These are phyloP conservation scores for Mixornis gularis DNA, from an alignment of 2,113 vertebrate genomes.

Conservation along the genomic window DNA sequence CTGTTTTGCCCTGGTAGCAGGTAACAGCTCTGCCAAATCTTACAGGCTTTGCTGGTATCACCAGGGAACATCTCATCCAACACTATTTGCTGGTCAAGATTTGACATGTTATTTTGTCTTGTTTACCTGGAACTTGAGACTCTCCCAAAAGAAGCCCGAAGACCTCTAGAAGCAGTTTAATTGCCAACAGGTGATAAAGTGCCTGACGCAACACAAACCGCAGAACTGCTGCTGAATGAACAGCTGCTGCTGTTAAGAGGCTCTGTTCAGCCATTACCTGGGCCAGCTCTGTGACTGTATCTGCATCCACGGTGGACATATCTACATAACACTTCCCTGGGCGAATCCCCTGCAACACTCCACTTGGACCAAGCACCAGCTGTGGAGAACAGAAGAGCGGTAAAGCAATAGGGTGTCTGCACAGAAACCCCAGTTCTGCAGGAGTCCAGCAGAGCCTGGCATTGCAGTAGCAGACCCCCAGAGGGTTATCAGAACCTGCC, in stretches of 20 bases:
- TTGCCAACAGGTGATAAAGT: not conserved
- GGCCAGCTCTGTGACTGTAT: slow-evolving; percentile 92
- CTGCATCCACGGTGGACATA: slow-evolving; percentile 96
- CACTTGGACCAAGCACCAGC: slow-evolving; percentile 95
- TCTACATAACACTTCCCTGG: slow-evolving; percentile 97
- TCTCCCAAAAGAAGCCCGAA: not conserved
- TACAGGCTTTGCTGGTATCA: not conserved
- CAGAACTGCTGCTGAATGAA: not conserved
- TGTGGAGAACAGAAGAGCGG: slow-evolving; percentile 70
- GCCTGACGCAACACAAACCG: not conserved
- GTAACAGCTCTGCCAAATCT: not conserved
- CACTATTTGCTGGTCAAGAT: not conserved
- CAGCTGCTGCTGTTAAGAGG: not conserved
- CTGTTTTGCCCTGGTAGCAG: not conserved
- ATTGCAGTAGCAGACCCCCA: not conserved
- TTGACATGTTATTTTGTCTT: not conserved
- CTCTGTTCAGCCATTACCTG: slow-evolving; percentile 77
- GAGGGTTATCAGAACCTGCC: not conserved
- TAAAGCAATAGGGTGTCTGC: slow-evolving; percentile 76
- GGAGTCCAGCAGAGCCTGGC: not conserved
- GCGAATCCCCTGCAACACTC: slow-evolving; percentile 95
- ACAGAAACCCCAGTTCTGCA: not conserved
- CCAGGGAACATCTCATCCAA: not conserved
- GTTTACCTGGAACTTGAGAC: not conserved
- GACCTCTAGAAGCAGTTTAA: not conserved